Base-by-base conservation (phyloP, 2,888 invertebrate species). In the Sphaerophoria rueppellii region DNA sequence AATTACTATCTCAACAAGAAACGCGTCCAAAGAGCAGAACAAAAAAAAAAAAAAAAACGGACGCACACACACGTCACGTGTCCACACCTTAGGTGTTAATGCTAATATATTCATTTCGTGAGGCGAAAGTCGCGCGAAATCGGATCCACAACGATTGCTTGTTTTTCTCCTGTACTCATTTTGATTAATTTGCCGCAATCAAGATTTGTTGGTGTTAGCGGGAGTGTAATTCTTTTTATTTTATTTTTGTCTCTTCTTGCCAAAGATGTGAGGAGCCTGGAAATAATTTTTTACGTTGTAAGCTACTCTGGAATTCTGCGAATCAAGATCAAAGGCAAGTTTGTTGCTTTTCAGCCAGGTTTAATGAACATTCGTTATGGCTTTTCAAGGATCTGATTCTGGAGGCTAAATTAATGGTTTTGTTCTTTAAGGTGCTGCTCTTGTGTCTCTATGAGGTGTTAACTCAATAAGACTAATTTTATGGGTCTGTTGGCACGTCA, bases 121-220 rank as follows among this genome's bases (percentile, higher is more conserved):
- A 74, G 65, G 81, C 73, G 63, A 9, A 40, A 40, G 69, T 72
- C 76, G 75, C 63, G 69, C 69, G 76, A 73, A 77, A 85, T 85
- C 71, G 40, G 76, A 80, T 70, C 54, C 73, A 32, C 70, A 63
- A 70, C n/a, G 48, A 72, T 14, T 58, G 11, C 5, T 58, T 16
- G 11, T 11, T 58, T 57, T 35, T 14, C 32, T 76, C 58, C 60
- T 85, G 76, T 85, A 71, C 63, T 81, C 85, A 77, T 85, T 85
- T 85, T 85, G 85, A 85, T 85, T 85, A 85, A 85, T 85, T 85
- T 85, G 72, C 81, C 85, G 76, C 85, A 85, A 85, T 85, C 85
- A 85, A 85, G 85, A 85, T 81, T 54, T 85, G 81, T 67, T 40
- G 24, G 63, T 32, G 54, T 67, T 67, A 76, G 80, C 46, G 54